Conservation (phyloP, 1,140 invertebrate species). For the Ceratina australensis region DNA sequence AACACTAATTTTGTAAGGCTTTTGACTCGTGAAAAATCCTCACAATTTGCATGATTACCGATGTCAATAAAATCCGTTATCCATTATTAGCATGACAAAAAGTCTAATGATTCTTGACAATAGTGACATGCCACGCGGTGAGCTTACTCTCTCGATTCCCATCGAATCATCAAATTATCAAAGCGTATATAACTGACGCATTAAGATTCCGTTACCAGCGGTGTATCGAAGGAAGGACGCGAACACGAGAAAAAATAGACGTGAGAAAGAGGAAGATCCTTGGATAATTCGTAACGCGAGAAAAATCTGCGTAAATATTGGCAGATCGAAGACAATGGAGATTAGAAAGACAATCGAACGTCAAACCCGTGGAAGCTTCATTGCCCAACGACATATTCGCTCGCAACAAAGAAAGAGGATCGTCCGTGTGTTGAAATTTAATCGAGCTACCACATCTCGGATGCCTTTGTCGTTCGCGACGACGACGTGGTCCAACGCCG, state of each 20-base stretch:
- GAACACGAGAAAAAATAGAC: conserved; percentile 3
- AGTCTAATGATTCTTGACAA: not conserved
- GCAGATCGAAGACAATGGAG: conserved; percentile 65
- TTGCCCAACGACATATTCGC: conserved; percentile 59
- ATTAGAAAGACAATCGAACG: conserved; percentile 65
- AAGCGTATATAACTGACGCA: conserved; percentile 13
- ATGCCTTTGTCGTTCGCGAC: conserved; percentile 62
- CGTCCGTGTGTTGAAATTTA: conserved; percentile 70
- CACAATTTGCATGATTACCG: not conserved
- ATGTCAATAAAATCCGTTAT: not conserved
- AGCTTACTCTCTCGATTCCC: not conserved
- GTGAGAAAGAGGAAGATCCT: not conserved
- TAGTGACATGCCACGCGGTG: not conserved
- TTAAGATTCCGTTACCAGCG: conserved; percentile 42
- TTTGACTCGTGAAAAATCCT: not conserved
- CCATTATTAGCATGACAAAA: not conserved
- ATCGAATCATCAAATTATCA: not conserved
- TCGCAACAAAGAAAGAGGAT: not conserved
- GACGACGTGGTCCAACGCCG: conserved; percentile 55
- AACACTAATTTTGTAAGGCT: not conserved
- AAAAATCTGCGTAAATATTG: conserved; percentile 20
- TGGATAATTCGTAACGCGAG: conserved; percentile 18
- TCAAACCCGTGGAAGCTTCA: conserved; percentile 70
- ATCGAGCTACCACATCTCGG: conserved; percentile 62
- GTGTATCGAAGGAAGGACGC: not conserved